These are phyloP conservation scores for Polydrusus pterygomalis DNA, from an alignment of 2,888 invertebrate species.

Conservation along the genomic window DNA sequence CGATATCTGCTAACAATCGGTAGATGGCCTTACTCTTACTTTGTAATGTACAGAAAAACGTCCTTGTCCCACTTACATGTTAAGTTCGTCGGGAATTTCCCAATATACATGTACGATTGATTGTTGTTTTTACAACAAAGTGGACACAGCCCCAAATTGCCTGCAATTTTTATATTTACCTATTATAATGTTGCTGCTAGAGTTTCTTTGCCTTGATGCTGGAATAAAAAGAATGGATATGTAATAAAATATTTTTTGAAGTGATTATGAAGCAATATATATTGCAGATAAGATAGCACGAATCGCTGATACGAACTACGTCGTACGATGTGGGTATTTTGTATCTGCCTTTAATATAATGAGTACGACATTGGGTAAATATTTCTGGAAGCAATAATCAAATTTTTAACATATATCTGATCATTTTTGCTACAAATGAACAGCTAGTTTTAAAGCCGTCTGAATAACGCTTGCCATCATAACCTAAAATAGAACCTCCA, in stretches of 20 bases:
- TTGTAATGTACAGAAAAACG: conserved; percentile 39
- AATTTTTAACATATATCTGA: no score
- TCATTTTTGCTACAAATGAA: no score
- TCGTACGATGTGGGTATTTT: neutral
- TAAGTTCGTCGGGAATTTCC: conserved; percentile 49
- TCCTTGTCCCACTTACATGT: conserved; percentile 51
- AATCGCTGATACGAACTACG: conserved; percentile 11
- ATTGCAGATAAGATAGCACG: conserved; percentile 26
- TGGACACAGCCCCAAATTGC: neutral
- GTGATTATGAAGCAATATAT: conserved; percentile 14
- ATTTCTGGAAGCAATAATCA: no score
- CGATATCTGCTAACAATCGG: conserved; percentile 45
- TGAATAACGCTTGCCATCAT: conserved; percentile 54
- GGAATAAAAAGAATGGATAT: neutral
- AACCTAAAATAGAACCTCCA: conserved; percentile 59
- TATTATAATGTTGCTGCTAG: neutral
- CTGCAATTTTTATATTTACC: no score
- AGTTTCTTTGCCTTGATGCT: neutral
- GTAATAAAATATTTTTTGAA: neutral
- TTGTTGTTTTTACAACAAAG: conserved; percentile 13
- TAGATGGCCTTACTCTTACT: conserved; percentile 54
- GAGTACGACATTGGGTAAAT: no score
- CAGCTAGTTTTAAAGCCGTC: conserved; percentile 3
- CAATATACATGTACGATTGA: conserved; percentile 16
- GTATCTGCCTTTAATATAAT: neutral